Conservation (phyloP, 2,888 invertebrate genomes). For the Mythimna pallens region DNA sequence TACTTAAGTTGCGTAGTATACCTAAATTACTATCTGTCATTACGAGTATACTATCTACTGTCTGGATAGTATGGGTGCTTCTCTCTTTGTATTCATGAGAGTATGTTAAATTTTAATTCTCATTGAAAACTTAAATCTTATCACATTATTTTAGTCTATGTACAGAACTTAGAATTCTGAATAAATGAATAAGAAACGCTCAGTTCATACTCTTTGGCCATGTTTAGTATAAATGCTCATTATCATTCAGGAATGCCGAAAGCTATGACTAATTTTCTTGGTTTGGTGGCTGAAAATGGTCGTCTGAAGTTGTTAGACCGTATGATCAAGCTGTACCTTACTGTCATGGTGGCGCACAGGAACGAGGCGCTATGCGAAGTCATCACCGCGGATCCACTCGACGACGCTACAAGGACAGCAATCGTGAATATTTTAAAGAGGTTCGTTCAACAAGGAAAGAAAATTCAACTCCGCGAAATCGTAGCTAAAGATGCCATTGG, state of each 20-base stretch:
- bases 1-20: background rate
- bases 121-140: background rate
- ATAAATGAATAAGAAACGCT: background rate
- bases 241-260: constrained; percentile 75
- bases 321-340: constrained; percentile 79
- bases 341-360: constrained; percentile 83
- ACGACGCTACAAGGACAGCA: constrained; percentile 67
- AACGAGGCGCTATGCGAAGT: constrained; percentile 84
- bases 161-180: too few relatives aligned
- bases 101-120: background rate
- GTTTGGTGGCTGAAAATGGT: constrained; percentile 82
- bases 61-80: background rate
- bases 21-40: background rate
- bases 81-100: background rate
- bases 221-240: background rate
- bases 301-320: constrained; percentile 78
- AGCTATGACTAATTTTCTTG: constrained; percentile 78
- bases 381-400: constrained; percentile 82
- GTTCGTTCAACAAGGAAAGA: constrained; percentile 78
- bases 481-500: constrained; percentile 80
- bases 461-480: constrained; percentile 80
- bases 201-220: background rate
- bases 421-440: constrained; percentile 77
- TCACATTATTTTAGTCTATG: too few relatives aligned
- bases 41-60: background rate